Evolutionary conservation across 2,888 invertebrate species (phyloP).

Genomic region (Eulithis testata): DNA sequence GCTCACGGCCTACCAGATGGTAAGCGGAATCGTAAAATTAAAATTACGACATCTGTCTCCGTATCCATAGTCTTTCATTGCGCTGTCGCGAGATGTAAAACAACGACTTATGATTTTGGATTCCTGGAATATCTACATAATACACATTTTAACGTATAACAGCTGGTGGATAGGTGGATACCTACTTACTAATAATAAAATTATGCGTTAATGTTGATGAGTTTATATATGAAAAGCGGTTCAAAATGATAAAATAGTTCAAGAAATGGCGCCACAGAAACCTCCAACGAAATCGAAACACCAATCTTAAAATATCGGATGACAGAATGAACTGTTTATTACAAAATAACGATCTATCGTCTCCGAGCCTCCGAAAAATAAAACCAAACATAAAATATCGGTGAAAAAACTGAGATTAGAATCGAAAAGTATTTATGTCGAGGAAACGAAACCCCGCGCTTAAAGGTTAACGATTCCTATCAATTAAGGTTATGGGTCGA

Average conservation of each 20-base stretch:
- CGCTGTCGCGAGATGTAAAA: slow-evolving; percentile 20
- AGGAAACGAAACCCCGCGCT: slow-evolving; percentile 77
- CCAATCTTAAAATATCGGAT: slow-evolving; percentile 78
- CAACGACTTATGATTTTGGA: slow-evolving; percentile 15
- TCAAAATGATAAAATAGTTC: background rate
- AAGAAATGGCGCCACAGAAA: slow-evolving; percentile 66
- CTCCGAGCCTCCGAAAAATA: slow-evolving; percentile 81
- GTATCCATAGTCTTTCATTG: slow-evolving; percentile 14
- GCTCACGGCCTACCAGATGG: slow-evolving; percentile 27
- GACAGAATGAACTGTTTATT: slow-evolving; percentile 83
- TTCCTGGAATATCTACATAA: slow-evolving; percentile 6
- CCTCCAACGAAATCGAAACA: slow-evolving; percentile 56
- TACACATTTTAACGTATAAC: background rate
- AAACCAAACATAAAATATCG: slow-evolving; percentile 77
- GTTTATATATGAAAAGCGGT: background rate
- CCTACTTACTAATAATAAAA: background rate
- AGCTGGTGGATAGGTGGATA: background rate
- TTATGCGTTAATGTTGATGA: background rate
- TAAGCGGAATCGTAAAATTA: slow-evolving; percentile 30
- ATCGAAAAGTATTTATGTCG: slow-evolving; percentile 79
- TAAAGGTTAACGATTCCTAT: slow-evolving; percentile 84
- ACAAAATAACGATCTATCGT: slow-evolving; percentile 78
- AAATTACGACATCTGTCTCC: slow-evolving; percentile 27
- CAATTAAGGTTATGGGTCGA: slow-evolving; percentile 83
- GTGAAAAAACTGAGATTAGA: slow-evolving; percentile 74